These are phyloP conservation scores for Phragmatobia fuliginosa DNA, from an alignment of 2,888 invertebrate species.

Conservation along the genomic window DNA sequence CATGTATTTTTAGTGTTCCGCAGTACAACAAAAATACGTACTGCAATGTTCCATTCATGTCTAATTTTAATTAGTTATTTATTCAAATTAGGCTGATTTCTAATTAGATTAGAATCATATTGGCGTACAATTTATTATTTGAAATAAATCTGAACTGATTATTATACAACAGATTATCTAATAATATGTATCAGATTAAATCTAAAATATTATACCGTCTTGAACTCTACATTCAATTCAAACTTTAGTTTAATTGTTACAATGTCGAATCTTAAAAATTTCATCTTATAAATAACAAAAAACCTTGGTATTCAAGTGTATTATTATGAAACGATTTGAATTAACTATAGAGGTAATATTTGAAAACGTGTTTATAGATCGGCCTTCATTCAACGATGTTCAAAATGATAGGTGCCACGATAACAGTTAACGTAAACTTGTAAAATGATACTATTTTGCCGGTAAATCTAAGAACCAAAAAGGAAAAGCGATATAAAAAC, in stretches of 20 bases:
- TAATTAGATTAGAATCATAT: background rate
- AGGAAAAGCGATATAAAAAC: background rate
- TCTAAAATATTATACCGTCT: conserved; percentile 42
- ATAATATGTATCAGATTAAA: background rate
- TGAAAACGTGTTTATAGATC: conserved; percentile 42
- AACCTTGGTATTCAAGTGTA: conserved; percentile 60
- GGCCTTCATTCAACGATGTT: conserved; percentile 61
- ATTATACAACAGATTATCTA: background rate
- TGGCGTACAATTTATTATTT: background rate
- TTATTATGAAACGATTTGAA: conserved; percentile 54
- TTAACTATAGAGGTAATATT: conserved; percentile 42
- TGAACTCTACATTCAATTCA: conserved; percentile 35
- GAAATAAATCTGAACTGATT: background rate
- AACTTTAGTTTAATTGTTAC: conserved; percentile 53
- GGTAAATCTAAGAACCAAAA: background rate
- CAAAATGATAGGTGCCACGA: conserved; percentile 56
- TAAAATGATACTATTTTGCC: background rate
- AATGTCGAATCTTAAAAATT: conserved; percentile 48
- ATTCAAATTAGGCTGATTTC: background rate
- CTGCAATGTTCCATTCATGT: conserved; percentile 15
- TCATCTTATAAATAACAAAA: conserved; percentile 49
- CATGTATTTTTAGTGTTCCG: conserved; percentile 48
- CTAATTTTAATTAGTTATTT: conserved; percentile 18
- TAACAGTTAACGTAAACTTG: conserved; percentile 35
- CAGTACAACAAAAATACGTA: conserved; percentile 41